A percentile compares a stretch with the other conserved stretches of the same genome.
Conservation (phyloP, 2,797 vertebrate genomes). For the Lepilemur ruficaudatus region DNA sequence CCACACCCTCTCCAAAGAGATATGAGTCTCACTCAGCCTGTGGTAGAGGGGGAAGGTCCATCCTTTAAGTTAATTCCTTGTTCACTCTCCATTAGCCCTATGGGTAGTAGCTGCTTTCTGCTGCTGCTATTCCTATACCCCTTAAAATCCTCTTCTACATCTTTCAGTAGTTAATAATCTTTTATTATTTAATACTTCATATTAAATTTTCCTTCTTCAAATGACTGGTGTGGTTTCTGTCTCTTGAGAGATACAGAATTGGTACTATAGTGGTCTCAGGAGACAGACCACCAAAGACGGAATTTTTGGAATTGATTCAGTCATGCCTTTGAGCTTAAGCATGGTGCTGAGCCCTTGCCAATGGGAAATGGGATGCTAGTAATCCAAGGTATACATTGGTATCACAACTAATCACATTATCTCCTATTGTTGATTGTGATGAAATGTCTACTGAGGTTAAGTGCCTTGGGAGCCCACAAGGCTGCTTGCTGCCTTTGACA, state of each 20-base stretch:
- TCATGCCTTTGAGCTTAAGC: background rate
- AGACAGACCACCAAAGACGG: background rate
- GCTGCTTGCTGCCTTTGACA: background rate
- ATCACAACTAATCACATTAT: background rate
- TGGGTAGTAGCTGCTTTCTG: background rate
- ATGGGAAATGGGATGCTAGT: background rate
- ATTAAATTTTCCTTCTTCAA: slow-evolving; percentile 1
- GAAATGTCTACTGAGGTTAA: background rate
- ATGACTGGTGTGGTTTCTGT: background rate
- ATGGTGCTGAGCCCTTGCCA: background rate
- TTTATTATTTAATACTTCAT: background rate
- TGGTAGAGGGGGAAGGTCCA: background rate
- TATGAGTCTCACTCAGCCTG: background rate
- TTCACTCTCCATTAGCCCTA: background rate
- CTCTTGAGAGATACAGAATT: background rate
- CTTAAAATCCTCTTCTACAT: background rate
- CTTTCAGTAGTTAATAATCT: background rate
- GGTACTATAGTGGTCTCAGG: background rate
- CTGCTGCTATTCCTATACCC: background rate
- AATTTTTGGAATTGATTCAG: background rate
- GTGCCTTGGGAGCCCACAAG: background rate
- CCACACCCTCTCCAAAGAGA: background rate
- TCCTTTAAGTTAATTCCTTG: background rate
- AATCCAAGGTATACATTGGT: background rate
- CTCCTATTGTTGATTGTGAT: background rate